Evolutionary conservation across 2,888 invertebrate genomes (phyloP), one percentile per base, ranked within the genome.

Genomic region (Nemotelus nigrinus): DNA sequence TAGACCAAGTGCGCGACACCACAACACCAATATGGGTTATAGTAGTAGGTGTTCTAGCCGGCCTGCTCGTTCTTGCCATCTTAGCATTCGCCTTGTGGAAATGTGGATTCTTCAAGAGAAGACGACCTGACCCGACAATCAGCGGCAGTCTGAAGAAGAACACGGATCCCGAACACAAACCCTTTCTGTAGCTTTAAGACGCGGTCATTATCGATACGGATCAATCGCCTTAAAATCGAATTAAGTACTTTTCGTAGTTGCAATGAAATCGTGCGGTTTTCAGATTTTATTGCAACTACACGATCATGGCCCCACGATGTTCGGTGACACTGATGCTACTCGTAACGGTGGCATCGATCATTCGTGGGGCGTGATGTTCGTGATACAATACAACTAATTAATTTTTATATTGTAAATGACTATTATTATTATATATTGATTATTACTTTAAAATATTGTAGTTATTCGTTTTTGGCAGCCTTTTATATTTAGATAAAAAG

Each of bases 101-200:
- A 88, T 92, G 95, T 76, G 96, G 96, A 74, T 96, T 96, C 90
- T 96, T 96, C 88, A 96, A 95, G 84, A 88, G 95, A 83, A 92
- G 94, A 84, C 89, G 96, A 80, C 94, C 94, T 3, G 95, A 96
- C 86, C 94, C 93, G 1, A 95, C 95, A 25, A 86, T 94, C 3
- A 94, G 94, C 43, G 95, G 94, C 0, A 94, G 93, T 86, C 86
- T 94, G 44, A 93, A 93, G 84, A 94, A 94, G 84, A 93, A 92
- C 83, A 90, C 91, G 82, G 70, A 71, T 43, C 60, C 74, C 3
- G 74, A 74, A 48, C 91, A 92, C 80, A 92, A 92, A 83, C 92
- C 92, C 41, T 91, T 91, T 80, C 80, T 86, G n/a, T 5, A 55
- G 25, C 60, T 2, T 71, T 77, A 77, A 77, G 65, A 50, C 55